Evolutionary conservation across 2,888 invertebrate genomes (phyloP), one percentile per base, ranked within the genome.

Genomic region (Thumatha senex): DNA sequence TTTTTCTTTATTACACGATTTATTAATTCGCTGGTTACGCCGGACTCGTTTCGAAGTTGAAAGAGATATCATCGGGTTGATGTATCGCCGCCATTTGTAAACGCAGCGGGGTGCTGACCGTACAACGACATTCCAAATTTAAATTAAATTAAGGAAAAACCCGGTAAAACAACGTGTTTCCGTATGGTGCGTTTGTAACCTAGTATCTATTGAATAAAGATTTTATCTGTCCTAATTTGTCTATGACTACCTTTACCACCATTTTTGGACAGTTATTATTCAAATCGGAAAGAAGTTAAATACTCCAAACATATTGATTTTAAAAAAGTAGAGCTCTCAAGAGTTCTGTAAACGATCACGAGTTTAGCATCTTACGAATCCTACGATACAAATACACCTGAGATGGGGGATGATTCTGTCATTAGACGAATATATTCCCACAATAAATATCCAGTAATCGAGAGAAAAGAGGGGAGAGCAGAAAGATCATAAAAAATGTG

Each of bases 81-180:
- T 90, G 88, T 83, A 89, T 89, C 75, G 84, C 78, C 76, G 80
- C 85, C 88, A 91, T 91, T 91, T 86, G 89, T 89, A 79, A 84
- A 72, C 86, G 76, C 84, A 63, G 80, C 84, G 82, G 89, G 90
- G 85, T 74, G 80, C 80, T 63, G 72, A 78, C 76, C 77, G 76
- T 70, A 73, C 76, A 74, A 77, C 82, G 82, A 86, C 84, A 84
- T 87, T 84, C 85, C 80, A 68, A 86, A 88, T 86, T 86, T 82
- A 82, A 89, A 88, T 90, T 90, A 89, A 90, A 89, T 89, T 89
- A 89, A n/a, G n/a, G n/a, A n/a, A n/a, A 87, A 89, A 82, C 82
- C 78, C 82, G 82, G 86, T 85, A 89, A 89, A 90, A 89, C 89
- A 86, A 84, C 85, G 83, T 80, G 81, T 89, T 84, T 85, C 84